Base-by-base conservation (phyloP, 2,113 vertebrate genomes). In the Stigmatopora nigra region DNA sequence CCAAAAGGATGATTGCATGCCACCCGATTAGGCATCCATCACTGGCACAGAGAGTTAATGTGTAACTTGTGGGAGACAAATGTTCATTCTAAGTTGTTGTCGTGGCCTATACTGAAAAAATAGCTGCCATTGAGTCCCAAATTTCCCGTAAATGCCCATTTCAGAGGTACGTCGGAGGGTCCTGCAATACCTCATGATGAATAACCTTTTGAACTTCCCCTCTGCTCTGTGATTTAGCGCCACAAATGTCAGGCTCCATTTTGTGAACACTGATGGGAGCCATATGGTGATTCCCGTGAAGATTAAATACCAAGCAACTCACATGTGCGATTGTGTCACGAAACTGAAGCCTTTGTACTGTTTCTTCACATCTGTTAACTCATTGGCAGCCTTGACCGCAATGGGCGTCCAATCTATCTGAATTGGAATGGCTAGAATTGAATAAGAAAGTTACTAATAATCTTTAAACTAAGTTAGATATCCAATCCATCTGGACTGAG, bases 261-360 rank as follows among this genome's bases (percentile, higher is more conserved):
- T 88, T 86, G 81, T 73, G 71, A 65, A 55, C 68, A 51, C 75
- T 81, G 79, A 88, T 86, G 78, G 68, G 73, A 79, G 80, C 87
- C 87, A 89, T 82, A 83, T 88, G 87, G 78, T 86, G 78, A 77
- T 84, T 38, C 38, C 19, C 14, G 59, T 41, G 19, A 51, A 79
- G 81, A 84, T 84, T 73, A 72, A 78, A 81, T 81, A 76, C 78
- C 69, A 61, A 8, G n/a, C n/a, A 3, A 22, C 59, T 61, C 5
- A 16, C 59, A 45, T 45, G 59, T 15, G 59, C 41, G 59, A 61
- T 45, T 22, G 59, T 44, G 59, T 61, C 12, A 6, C 65, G 59
- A 31, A 67, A 65, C 15, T 48, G 22, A 52, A 22, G 14, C 7
- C 35, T 72, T 64, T 46, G 8, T 47, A 44, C 20, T 65, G 46